Conservation (phyloP, 2,797 vertebrate species). For the Pelochelys cantorii region DNA sequence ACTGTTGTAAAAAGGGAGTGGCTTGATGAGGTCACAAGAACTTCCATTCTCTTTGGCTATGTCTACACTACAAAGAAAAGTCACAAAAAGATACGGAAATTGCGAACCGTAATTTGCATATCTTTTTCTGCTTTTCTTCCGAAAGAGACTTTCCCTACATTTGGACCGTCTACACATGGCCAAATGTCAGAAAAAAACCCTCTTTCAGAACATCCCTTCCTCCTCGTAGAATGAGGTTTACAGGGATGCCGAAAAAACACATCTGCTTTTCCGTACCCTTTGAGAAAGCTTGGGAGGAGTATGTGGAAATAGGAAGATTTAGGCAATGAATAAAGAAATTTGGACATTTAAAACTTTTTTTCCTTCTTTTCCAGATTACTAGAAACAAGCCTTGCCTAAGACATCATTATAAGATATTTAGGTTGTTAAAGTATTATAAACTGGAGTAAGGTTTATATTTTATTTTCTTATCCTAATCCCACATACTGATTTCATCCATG, state of each 20-base stretch:
- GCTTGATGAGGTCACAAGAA: accelerated
- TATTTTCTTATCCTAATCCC: background rate
- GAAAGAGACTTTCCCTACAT: too few relatives aligned
- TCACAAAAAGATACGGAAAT: too few relatives aligned
- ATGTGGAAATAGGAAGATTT: background rate
- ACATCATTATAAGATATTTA: background rate
- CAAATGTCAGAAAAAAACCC: too few relatives aligned
- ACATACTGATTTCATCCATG: background rate
- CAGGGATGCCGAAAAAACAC: too few relatives aligned
- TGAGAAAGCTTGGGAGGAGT: background rate
- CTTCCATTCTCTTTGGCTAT: background rate
- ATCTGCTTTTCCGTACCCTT: too few relatives aligned
- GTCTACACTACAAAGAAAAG: too few relatives aligned
- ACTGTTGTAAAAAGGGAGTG: background rate
- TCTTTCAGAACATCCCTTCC: too few relatives aligned
- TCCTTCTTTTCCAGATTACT: background rate
- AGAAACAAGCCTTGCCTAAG: background rate
- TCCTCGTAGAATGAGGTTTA: too few relatives aligned
- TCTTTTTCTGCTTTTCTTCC: too few relatives aligned
- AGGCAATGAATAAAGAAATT: background rate
- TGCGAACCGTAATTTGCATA: too few relatives aligned
- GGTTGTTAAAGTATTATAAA: background rate
- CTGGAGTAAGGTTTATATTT: background rate
- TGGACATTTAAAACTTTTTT: background rate
- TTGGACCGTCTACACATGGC: too few relatives aligned